Percentiles rank a stretch among this genome's conserved stretches.
Evolutionary conservation across 2,888 invertebrate species (phyloP).

Genomic region (Standfussiana lucernea): DNA sequence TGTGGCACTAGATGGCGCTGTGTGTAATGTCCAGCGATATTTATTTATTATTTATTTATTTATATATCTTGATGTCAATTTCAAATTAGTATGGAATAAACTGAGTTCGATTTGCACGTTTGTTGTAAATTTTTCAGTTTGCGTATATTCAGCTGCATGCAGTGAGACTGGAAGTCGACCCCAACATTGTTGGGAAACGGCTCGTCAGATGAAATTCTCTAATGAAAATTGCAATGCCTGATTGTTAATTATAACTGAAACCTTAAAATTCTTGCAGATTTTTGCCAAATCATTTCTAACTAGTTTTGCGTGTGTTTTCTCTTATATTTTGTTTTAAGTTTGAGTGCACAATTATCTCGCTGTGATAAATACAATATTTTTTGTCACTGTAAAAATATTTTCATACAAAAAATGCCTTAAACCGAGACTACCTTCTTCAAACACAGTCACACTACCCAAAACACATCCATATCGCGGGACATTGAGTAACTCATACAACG

Average conservation of each 20-base stretch:
- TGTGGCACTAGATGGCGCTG: no score
- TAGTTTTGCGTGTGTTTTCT: neutral
- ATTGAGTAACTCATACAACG: constrained; percentile 72
- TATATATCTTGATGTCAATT: neutral
- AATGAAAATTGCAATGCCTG: neutral
- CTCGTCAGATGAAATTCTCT: neutral
- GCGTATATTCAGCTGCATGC: neutral
- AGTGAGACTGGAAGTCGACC: neutral
- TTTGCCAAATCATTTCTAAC: neutral
- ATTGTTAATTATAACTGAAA: neutral
- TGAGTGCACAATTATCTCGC: neutral
- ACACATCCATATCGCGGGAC: constrained; percentile 67
- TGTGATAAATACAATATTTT: no score
- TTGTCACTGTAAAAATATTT: neutral
- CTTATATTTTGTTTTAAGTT: neutral
- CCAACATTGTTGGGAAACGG: neutral
- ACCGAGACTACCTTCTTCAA: neutral
- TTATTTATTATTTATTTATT: no score
- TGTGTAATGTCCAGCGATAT: no score
- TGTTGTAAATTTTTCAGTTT: neutral
- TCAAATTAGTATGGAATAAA: neutral
- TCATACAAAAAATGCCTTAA: neutral
- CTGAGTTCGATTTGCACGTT: neutral
- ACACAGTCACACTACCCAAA: constrained; percentile 50
- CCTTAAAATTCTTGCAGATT: neutral